phyloP scores from a whole-genome alignment of 2,797 vertebrate species.

The Tachyglossus aculeatus region DNA sequence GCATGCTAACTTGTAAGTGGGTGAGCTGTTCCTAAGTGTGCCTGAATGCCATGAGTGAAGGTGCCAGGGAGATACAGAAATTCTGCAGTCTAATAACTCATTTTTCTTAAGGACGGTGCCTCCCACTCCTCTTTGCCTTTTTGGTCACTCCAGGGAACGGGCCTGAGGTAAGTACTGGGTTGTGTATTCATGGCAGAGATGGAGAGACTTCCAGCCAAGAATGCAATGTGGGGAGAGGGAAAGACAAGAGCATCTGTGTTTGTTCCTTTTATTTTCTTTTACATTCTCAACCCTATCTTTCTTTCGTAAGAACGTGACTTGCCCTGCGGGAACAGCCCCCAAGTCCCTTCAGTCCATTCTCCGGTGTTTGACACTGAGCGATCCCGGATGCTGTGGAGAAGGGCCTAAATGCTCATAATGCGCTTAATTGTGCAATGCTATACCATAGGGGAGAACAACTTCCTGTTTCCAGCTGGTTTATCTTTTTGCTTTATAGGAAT shows the following conservation, averaged over 20 bases:
- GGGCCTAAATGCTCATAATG: neutral
- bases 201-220: constrained; percentile 31
- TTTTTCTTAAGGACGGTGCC: neutral
- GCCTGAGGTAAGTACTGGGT: constrained; percentile 21
- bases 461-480: constrained; percentile 6
- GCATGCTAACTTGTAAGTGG: too few relatives aligned
- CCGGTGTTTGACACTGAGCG: neutral
- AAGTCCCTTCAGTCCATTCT: neutral
- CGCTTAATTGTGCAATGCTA: neutral
- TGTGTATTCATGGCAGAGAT: neutral
- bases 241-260: neutral
- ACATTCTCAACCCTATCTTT: neutral
- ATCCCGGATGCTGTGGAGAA: neutral
- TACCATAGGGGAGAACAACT: neutral
- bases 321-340: rapidly evolving
- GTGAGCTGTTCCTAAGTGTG: too few relatives aligned
- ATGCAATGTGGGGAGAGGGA: neutral
- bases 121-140: neutral
- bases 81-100: neutral
- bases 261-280: neutral
- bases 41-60: too few relatives aligned
- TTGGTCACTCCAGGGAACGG: constrained; percentile 49
- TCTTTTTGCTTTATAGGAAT: neutral
- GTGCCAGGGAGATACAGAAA: too few relatives aligned
- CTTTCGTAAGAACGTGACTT: neutral